Base-by-base conservation (phyloP, 1,140 invertebrate genomes). In the Geopemphigus sp. region DNA sequence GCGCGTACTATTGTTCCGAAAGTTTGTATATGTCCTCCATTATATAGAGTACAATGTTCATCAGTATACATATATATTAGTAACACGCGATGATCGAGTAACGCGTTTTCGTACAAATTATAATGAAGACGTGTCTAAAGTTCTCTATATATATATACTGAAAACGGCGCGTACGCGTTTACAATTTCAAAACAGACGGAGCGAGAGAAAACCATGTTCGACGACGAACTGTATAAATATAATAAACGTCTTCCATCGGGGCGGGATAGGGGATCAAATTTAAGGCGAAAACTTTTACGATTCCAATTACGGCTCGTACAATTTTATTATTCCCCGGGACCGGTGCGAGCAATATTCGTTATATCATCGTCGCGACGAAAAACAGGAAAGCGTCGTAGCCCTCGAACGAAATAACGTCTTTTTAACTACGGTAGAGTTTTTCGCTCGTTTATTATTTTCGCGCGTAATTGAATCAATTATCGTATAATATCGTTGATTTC, bases 211-310 rank as follows among this genome's bases (percentile, higher is more conserved):
- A 45, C 6, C 39, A 45, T 66, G 11, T 66, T 66, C 39, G 47
- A 66, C 14, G n/a, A 24, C 12, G 63, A 39, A 32, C n/a, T 19
- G 29, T 39, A 45, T 8, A 64, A 64, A 61, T 61, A 15, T 61
- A 29, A 64, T 1, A 64, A 66, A 24, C n/a, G 17, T n/a, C n/a
- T n/a, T n/a, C 32, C 22, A 14, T 45, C 15, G 5, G 5, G 5
- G 26, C 12, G 12, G n/a, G 12, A 66, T n/a, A n/a, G n/a, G n/a
- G n/a, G 22, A 8, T 66, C 10, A 39, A 39, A 66, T 47, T 66
- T 45, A 47, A n/a, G 39, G 64, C 22, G 64, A 66, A 47, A 66
- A 66, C n/a, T 45, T 66, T 66, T 66, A 66, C 64, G 47, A n/a
- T 32, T 66, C 10, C 64, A 45, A 66, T 66, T 66, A n/a, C 61